Conservation (phyloP, 2,797 vertebrate genomes). For the Ambastaia sidthimunki region DNA sequence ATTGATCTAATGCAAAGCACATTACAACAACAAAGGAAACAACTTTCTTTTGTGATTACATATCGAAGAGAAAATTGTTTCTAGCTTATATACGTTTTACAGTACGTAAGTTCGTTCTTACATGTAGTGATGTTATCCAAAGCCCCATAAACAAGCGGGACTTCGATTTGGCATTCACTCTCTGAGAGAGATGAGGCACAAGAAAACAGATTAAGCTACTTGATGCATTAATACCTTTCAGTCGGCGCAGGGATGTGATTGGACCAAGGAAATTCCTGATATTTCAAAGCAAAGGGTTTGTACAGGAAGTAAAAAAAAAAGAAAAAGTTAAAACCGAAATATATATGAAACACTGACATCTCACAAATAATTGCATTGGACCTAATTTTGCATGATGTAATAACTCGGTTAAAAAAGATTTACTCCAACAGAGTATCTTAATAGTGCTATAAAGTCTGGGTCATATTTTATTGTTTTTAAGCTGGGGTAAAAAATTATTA, state of each 20-base stretch:
- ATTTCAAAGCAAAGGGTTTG: conserved; percentile 6
- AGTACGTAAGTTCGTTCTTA: conserved; percentile 55
- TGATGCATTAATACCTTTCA: conserved; percentile 41
- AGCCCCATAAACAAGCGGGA: conserved; percentile 6
- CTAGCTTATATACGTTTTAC: conserved; percentile 62
- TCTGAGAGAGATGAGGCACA: conserved; percentile 54
- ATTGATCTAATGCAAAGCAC: conserved; percentile 52
- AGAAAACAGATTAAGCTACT: conserved; percentile 40
- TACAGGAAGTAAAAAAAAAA: conserved; percentile 8
- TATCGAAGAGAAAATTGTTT: conserved; percentile 44
- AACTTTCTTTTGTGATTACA: conserved; percentile 42
- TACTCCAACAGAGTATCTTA: neutral
- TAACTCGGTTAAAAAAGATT: neutral
- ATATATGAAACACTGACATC: neutral
- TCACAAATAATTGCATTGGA: neutral
- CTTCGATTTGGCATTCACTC: conserved; percentile 53
- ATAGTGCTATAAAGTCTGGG: neutral
- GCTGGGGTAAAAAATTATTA: too few relatives aligned
- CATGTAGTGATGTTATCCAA: conserved; percentile 48
- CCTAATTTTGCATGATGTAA: neutral
- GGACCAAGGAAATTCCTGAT: conserved; percentile 11
- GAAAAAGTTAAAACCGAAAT: neutral
- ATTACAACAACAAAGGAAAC: conserved; percentile 42
- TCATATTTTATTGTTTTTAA: neutral
- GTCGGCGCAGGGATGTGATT: conserved; percentile 53